Percentiles rank a stretch among this genome's conserved stretches.
These are phyloP conservation scores for Kryptolebias ocellatus DNA, from an alignment of 2,797 vertebrate genomes.

Conservation along the genomic window DNA sequence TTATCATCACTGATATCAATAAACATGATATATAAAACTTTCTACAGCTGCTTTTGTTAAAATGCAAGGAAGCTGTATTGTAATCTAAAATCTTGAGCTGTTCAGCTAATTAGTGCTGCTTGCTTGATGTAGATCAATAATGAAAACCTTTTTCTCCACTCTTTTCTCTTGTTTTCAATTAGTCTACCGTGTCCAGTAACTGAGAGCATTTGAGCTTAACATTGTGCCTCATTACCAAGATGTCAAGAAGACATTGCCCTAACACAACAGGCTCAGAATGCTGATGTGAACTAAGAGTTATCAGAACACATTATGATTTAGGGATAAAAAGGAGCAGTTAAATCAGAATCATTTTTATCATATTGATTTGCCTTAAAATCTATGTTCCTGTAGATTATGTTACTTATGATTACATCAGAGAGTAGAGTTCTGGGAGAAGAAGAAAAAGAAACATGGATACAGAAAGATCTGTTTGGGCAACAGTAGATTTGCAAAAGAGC, in stretches of 20 bases:
- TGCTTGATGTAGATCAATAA: constrained; percentile 30
- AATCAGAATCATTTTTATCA: constrained; percentile 12
- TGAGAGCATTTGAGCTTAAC: constrained; percentile 26
- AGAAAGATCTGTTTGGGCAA: not conserved
- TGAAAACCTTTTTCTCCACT: constrained; percentile 16
- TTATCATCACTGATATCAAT: not conserved
- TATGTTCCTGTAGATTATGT: constrained; percentile 25
- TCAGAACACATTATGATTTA: not conserved
- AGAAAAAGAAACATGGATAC: not conserved
- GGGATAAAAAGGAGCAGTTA: not conserved
- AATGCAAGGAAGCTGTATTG: not conserved
- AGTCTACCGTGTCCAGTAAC: constrained; percentile 25
- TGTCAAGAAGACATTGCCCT: constrained; percentile 3
- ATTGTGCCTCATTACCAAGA: constrained; percentile 22
- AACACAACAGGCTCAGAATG: constrained; percentile 4
- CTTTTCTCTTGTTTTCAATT: constrained; percentile 22
- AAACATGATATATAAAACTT: not conserved
- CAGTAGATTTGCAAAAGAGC: not conserved
- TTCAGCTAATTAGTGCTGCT: constrained; percentile 1
- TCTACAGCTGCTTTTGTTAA: not conserved
- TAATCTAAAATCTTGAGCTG: not conserved
- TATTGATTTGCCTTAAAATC: constrained; percentile 25
- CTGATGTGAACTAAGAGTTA: constrained; percentile 9
- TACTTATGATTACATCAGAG: constrained; percentile 54
- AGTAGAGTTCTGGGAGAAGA: constrained; percentile 5